Conservation (phyloP, 2,113 vertebrate species). For the Channa maculata region DNA sequence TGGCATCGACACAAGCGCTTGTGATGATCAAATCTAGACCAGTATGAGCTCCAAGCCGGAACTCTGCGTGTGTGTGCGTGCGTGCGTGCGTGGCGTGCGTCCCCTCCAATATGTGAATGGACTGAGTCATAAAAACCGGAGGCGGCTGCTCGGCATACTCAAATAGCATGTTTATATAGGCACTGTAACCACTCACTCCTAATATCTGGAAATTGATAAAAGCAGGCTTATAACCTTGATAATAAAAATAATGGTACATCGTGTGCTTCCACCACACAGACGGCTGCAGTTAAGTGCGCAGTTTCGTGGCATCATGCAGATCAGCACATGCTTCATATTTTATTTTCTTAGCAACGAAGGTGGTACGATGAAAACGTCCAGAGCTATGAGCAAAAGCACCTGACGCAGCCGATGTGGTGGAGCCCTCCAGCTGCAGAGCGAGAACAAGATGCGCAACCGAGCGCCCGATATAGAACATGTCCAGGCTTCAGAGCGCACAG, state of each 20-base stretch:
- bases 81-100: slow-evolving; percentile 26
- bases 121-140: slow-evolving; percentile 79
- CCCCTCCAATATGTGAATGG: slow-evolving; percentile 76
- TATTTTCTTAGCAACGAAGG: too few species aligned
- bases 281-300: slow-evolving; percentile 34
- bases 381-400: slow-evolving; percentile 56
- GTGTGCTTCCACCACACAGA: slow-evolving; percentile 30
- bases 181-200: neutral
- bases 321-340: neutral
- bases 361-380: neutral
- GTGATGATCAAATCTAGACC: slow-evolving; percentile 69
- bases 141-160: slow-evolving; percentile 64
- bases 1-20: slow-evolving; percentile 54
- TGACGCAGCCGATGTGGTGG: slow-evolving; percentile 56
- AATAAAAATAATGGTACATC: slow-evolving; percentile 14
- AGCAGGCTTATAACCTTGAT: neutral
- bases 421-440: slow-evolving; percentile 52
- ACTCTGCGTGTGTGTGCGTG: slow-evolving; percentile 39
- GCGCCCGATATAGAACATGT: slow-evolving; percentile 13
- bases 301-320: neutral
- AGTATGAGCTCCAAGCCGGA: slow-evolving; percentile 70
- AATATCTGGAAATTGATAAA: neutral
- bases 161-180: slow-evolving; percentile 61
- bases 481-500: neutral
- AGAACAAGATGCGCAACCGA: slow-evolving; percentile 49